Conservation (phyloP, 2,113 vertebrate genomes). For the Leptosomus discolor region DNA sequence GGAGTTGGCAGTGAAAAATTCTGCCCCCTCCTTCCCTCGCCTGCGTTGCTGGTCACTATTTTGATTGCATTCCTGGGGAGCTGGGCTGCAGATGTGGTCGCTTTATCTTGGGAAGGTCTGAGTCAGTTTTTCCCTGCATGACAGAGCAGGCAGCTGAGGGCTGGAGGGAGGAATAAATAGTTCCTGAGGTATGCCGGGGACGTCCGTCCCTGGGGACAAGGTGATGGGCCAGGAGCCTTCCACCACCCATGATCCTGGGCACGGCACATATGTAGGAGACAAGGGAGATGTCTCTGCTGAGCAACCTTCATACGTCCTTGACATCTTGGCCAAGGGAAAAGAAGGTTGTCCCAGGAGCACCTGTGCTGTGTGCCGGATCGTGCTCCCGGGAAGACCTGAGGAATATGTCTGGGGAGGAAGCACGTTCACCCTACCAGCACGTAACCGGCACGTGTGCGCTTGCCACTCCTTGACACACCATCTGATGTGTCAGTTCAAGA, state of each 20-base stretch:
- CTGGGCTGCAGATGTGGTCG: slow-evolving; percentile 43
- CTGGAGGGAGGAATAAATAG: slow-evolving; percentile 50
- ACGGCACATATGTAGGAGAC: rapidly evolving
- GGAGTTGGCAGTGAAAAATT: background rate
- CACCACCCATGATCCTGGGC: background rate
- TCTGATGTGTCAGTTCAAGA: background rate
- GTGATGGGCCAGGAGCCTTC: background rate
- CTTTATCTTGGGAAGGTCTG: slow-evolving; percentile 65
- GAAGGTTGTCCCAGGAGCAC: background rate
- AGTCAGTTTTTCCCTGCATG: slow-evolving; percentile 61
- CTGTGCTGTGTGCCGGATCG: background rate
- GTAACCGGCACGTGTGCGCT: rapidly evolving
- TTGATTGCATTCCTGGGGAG: slow-evolving; percentile 41
- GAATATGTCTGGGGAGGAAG: background rate
- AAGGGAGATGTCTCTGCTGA: background rate
- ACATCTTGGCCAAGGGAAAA: background rate
- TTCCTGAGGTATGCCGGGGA: background rate
- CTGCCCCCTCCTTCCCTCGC: background rate
- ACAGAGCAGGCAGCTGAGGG: slow-evolving; percentile 34
- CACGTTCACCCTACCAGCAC: background rate
- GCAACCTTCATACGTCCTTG: background rate
- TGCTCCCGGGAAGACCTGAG: background rate
- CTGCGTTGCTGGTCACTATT: slow-evolving; percentile 5
- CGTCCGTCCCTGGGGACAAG: background rate
- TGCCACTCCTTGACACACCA: rapidly evolving